Percentiles rank a stretch among this genome's conserved stretches.
These are phyloP conservation scores for Zenarchopterus dispar DNA, from an alignment of 2,797 vertebrate species.

Conservation along the genomic window DNA sequence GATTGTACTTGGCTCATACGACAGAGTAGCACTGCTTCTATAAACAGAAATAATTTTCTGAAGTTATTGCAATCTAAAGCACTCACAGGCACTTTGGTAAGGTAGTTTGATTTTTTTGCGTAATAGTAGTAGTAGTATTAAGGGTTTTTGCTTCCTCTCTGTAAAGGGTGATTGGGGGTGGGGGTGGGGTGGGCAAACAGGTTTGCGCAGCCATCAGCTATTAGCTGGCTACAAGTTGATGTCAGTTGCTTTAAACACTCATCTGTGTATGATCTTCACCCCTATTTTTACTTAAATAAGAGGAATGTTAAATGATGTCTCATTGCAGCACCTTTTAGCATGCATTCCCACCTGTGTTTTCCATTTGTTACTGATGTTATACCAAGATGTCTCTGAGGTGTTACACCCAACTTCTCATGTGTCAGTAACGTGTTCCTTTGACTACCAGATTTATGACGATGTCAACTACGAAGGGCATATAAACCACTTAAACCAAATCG, in stretches of 20 bases:
- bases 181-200: too few relatives aligned
- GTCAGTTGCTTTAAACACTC: conserved; percentile 64
- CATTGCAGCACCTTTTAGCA: conserved; percentile 54
- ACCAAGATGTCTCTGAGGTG: conserved; percentile 62
- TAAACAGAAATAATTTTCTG: conserved; percentile 54
- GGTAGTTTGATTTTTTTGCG: conserved; percentile 50
- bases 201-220: conserved; percentile 52
- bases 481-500: conserved; percentile 80
- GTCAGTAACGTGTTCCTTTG: conserved; percentile 64
- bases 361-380: conserved; percentile 39
- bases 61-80: conserved; percentile 75
- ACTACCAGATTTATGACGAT: conserved; percentile 83
- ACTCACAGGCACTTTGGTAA: conserved; percentile 84
- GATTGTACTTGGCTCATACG: conserved; percentile 38
- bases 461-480: conserved; percentile 81
- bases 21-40: conserved; percentile 63
- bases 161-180: conserved; percentile 45
- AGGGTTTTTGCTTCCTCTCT: conserved; percentile 53
- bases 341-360: conserved; percentile 25
- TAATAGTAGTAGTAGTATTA: conserved; percentile 18
- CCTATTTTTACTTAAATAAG: conserved; percentile 31
- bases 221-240: conserved; percentile 64
- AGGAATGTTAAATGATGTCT: conserved; percentile 60
- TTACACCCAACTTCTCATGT: conserved; percentile 61
- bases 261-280: conserved; percentile 42